Evolutionary conservation across 2,888 invertebrate species (phyloP).

Genomic region (Tipula unca): DNA sequence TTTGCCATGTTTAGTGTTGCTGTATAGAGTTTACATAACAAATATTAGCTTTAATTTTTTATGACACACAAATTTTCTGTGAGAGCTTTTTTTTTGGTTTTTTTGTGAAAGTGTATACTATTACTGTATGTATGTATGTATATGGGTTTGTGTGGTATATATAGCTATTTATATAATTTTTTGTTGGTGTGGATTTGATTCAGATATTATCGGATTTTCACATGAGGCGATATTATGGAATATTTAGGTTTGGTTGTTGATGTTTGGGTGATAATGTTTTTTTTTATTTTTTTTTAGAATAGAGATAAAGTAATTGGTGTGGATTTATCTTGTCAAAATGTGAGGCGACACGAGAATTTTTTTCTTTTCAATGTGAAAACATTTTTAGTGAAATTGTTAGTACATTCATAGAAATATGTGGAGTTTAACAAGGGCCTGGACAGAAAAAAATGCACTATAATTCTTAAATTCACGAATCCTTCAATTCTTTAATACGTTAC

Average conservation of each 20-base stretch:
- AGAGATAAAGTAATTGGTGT: background rate
- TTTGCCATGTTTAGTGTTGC: background rate
- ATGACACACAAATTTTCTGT: background rate
- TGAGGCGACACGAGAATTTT: background rate
- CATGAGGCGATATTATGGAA: background rate
- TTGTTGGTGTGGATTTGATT: background rate
- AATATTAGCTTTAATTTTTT: background rate
- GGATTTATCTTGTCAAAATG: background rate
- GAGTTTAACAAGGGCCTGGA: background rate
- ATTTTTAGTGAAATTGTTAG: background rate
- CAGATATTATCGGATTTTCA: constrained; percentile 14
- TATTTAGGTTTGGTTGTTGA: background rate
- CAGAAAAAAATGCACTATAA: too few relatives aligned
- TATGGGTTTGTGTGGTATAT: background rate
- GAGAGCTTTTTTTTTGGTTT: background rate
- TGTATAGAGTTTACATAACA: background rate
- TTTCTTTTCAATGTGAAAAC: background rate
- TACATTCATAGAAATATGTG: background rate
- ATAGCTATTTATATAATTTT: background rate
- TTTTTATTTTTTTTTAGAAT: background rate
- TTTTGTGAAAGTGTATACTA: too few relatives aligned
- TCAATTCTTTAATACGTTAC: too few relatives aligned
- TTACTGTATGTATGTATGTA: background rate
- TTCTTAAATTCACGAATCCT: too few relatives aligned
- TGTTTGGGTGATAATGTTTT: background rate